phyloP scores from a whole-genome alignment of 2,797 vertebrate genomes.

The Aselliscus stoliczkanus region DNA sequence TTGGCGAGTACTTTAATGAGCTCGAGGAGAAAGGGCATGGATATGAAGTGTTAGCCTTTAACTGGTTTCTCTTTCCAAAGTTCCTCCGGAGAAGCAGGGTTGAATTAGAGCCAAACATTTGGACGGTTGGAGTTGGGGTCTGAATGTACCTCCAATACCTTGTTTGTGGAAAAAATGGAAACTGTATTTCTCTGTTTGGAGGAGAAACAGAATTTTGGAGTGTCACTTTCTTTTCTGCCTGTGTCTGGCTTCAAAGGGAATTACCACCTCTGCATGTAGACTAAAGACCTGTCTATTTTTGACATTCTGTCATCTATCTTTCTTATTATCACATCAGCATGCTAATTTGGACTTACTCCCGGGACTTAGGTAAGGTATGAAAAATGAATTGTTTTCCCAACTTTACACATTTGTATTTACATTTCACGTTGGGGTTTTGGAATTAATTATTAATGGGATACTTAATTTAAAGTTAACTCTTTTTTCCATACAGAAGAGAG shows the following conservation, averaged over 20 bases:
- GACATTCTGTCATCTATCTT: neutral
- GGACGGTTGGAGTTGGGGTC: neutral
- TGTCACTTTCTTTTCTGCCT: neutral
- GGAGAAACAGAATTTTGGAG: neutral
- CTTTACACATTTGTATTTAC: neutral
- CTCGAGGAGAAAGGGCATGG: neutral
- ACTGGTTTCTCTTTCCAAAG: neutral
- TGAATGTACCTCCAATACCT: neutral
- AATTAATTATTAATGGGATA: neutral
- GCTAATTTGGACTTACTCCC: neutral
- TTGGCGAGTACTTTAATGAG: neutral
- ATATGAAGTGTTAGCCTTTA: neutral
- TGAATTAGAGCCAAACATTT: neutral
- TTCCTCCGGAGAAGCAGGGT: neutral
- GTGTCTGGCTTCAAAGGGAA: neutral
- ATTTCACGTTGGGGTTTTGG: constrained; percentile 19
- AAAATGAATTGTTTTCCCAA: neutral
- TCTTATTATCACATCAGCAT: neutral
- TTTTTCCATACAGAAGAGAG: neutral
- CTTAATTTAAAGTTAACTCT: neutral
- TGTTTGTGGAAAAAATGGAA: neutral
- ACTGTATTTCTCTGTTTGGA: neutral
- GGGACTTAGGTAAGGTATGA: neutral
- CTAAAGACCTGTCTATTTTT: neutral
- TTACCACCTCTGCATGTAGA: neutral